These are phyloP conservation scores for Aphyosemion australe DNA, from an alignment of 2,113 vertebrate species.

Conservation along the genomic window DNA sequence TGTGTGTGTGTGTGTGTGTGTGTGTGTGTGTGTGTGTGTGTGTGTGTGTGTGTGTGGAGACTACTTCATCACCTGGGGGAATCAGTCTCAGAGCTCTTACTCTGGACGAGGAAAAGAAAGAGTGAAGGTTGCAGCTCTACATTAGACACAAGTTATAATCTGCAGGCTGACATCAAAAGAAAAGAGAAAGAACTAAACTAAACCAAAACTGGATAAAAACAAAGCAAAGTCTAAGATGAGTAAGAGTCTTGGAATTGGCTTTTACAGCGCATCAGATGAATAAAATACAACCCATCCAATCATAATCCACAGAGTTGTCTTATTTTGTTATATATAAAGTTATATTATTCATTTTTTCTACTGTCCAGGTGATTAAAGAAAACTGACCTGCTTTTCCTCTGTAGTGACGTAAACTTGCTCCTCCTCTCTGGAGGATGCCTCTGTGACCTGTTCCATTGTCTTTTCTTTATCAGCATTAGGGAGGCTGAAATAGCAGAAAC, in stretches of 20 bases:
- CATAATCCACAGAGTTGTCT: too few species aligned
- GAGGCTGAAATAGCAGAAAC: constrained; percentile 27
- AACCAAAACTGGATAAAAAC: constrained; percentile 19
- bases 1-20: background rate
- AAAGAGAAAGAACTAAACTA: background rate
- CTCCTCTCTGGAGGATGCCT: constrained; percentile 19
- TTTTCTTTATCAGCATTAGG: constrained; percentile 14
- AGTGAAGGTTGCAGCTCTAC: too few species aligned
- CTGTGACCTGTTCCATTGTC: constrained; percentile 29
- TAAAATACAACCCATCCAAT: constrained; percentile 27
- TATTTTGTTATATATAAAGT: too few species aligned
- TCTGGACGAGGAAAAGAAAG: constrained; percentile 5
- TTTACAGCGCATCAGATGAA: constrained; percentile 3
- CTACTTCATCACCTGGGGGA: constrained; percentile 11
- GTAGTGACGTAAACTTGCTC: background rate
- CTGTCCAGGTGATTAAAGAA: background rate
- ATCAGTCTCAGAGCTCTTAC: background rate
- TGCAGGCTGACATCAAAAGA: constrained; percentile 3
- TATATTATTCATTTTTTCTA: too few species aligned
- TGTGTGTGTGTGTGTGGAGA: background rate
- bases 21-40: background rate
- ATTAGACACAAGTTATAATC: constrained; percentile 14
- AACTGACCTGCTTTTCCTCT: constrained; percentile 48
- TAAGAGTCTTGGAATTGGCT: constrained; percentile 34
- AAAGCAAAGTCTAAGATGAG: constrained; percentile 8